Conservation (phyloP, 2,888 invertebrate species). For the Cloeon dipterum region DNA sequence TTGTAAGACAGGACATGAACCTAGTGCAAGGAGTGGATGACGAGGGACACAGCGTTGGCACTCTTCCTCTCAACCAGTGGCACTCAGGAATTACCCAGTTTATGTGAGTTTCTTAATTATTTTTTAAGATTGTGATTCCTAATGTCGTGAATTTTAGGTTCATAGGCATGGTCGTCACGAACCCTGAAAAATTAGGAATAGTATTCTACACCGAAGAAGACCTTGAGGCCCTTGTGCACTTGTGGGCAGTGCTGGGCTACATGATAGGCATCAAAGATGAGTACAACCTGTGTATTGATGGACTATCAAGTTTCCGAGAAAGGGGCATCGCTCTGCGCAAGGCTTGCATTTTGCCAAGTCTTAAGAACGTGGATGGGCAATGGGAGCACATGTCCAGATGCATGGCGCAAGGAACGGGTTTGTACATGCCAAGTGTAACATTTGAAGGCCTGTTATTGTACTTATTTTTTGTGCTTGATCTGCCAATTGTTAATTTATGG, state of each 20-base stretch:
- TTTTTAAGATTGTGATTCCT: too few relatives aligned
- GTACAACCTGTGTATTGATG: constrained; percentile 19
- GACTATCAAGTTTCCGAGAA: constrained; percentile 13
- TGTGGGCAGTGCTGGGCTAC: constrained; percentile 27
- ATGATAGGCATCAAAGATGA: constrained; percentile 22
- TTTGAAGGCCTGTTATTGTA: too few relatives aligned
- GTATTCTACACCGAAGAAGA: constrained; percentile 18
- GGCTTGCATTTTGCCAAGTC: constrained; percentile 15
- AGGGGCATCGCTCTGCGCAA: constrained; percentile 14
- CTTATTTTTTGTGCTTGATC: too few relatives aligned
- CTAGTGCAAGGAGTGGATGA: too few relatives aligned
- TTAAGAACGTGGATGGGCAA: constrained; percentile 14
- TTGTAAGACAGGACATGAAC: background rate
- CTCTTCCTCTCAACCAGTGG: too few relatives aligned
- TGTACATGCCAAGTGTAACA: too few relatives aligned
- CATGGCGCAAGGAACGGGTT: too few relatives aligned
- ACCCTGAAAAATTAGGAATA: constrained; percentile 20
- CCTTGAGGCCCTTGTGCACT: constrained; percentile 24
- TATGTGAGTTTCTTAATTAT: too few relatives aligned
- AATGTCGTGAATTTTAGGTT: too few relatives aligned
- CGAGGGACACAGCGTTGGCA: too few relatives aligned
- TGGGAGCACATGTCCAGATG: constrained; percentile 21
- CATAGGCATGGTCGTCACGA: constrained; percentile 20
- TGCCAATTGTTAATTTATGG: too few relatives aligned
- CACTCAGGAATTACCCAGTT: too few relatives aligned